Conservation (phyloP, 2,888 invertebrate genomes). For the Eucera pruinosa region DNA sequence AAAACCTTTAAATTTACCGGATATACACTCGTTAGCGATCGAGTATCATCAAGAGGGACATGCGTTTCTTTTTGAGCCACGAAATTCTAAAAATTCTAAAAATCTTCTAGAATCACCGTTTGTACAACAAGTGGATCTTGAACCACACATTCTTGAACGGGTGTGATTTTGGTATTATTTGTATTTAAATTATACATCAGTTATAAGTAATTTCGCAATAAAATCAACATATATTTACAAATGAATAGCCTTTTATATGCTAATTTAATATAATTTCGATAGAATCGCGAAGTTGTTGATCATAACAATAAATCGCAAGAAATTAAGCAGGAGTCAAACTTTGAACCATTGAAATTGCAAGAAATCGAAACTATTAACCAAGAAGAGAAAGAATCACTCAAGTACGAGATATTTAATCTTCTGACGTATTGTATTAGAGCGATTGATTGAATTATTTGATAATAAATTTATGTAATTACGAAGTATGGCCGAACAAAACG, state of each 20-base stretch:
- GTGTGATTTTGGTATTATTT: constrained; percentile 52
- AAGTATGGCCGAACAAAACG: constrained; percentile 57
- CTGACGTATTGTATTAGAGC: neutral
- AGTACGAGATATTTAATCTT: constrained; percentile 26
- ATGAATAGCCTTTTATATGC: neutral
- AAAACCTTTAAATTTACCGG: constrained; percentile 73
- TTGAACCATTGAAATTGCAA: neutral
- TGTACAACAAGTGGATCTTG: constrained; percentile 26
- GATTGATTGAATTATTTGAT: neutral
- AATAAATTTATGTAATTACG: constrained; percentile 6
- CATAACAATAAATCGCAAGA: constrained; percentile 12
- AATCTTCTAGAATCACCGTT: constrained; percentile 35
- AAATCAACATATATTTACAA: neutral
- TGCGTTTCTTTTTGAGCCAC: constrained; percentile 17
- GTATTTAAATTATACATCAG: constrained; percentile 24
- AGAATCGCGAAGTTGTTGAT: constrained; percentile 11
- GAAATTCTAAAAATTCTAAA: constrained; percentile 11
- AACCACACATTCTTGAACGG: constrained; percentile 45
- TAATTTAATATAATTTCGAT: neutral
- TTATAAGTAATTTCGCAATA: neutral
- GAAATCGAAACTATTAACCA: neutral
- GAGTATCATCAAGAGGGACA: constrained; percentile 53
- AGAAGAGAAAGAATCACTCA: constrained; percentile 10
- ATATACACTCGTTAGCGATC: constrained; percentile 53
- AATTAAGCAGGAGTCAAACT: neutral